Base-by-base conservation (phyloP, 2,797 vertebrate genomes). In the Taenioides sp. region DNA sequence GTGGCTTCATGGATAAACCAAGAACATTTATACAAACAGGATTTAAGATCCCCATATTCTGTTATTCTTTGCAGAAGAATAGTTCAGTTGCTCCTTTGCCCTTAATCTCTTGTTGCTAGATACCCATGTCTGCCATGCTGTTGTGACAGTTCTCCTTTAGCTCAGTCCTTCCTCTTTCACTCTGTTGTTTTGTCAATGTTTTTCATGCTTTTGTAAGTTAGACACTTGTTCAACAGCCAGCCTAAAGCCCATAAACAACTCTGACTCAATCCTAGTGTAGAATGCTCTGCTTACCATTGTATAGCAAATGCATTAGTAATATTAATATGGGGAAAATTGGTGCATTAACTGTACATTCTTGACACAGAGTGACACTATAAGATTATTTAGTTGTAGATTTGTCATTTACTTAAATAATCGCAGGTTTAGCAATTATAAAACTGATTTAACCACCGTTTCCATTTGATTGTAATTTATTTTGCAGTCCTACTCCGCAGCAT, bases 111-210 rank as follows among this genome's bases (percentile, higher is more conserved):
- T 27, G 25, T 58, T 25, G 22, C 57, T 28, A 2, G 57, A 61
- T 61, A 17, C 27, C 59, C 18, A 17, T 61, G 31, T 61, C 17
- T 61, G 59, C 28, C 28, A 34, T 34, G 17, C 18, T 34, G n/a
- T 64, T 43, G n/a, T 43, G 62, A 43, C 62, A 64, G 62, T 43
- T 64, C 34, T 43, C 62, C 62, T 64, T 64, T 64, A 64, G 37
- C n/a, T 22, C 31, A 63, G 20, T 63, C 34, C 61, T 43, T 64
- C 62, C 62, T 64, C 62, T 64, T 64, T 64, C 37, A 47, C 31
- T 6, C 34, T 5, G 31, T 20, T 64, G n/a, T 43, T 64, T 43
- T 62, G 62, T 12, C 11, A 23, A 37, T 64, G 2, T 64, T 64
- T 64, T 47, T 37, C 18, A 16, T 43, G 11, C 43, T 43, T 64